Base-by-base conservation (phyloP, 2,888 invertebrate genomes). In the Dicycla oo region DNA sequence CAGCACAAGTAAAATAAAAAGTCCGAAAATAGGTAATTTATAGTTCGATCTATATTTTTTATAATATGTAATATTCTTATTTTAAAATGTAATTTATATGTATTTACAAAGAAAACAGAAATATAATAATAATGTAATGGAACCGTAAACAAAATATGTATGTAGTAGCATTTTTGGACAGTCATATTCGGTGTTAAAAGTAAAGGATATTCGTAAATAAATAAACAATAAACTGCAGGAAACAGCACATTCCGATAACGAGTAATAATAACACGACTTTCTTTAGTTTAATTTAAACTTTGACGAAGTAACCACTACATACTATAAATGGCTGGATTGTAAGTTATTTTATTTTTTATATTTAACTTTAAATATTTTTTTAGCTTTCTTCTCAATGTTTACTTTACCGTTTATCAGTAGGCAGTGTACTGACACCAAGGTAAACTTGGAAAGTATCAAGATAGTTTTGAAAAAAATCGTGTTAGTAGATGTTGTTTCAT, bases 311-410 rank as follows among this genome's bases (percentile, higher is more conserved):
- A 51, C 49, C 13, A 54, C 75, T 34, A 18, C n/a, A 3, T 45
- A 57, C 1, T 8, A 23, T 8, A 51, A 62, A 73, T 82, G 81
- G 66, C 30, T 63, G 84, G 81, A 54, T 60, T 73, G 84, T 84
- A 18, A 78, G 82, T 81, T n/a, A 11, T 20, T 38, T 40, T 18
- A 15, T 51, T 3, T 26, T 23, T 23, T 23, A 49, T 5, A 49
- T n/a, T n/a, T n/a, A 49, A 10, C 4, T n/a, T 15, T 30, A 3
- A 10, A 30, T 15, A 45, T 20, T 26, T 43, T 13, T 30, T 45
- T 43, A 15, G 11, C 3, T 26, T 30, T 45, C 4, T 13, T 26
- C 7, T 20, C 4, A 20, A 26, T 43, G 7, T 13, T 61, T 26
- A 20, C 38, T 58, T 23, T 20, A 45, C 20, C 30, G 8, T 15